Evolutionary conservation across 2,113 vertebrate genomes (phyloP).

Genomic region (Pomatorhinus ruficollis): DNA sequence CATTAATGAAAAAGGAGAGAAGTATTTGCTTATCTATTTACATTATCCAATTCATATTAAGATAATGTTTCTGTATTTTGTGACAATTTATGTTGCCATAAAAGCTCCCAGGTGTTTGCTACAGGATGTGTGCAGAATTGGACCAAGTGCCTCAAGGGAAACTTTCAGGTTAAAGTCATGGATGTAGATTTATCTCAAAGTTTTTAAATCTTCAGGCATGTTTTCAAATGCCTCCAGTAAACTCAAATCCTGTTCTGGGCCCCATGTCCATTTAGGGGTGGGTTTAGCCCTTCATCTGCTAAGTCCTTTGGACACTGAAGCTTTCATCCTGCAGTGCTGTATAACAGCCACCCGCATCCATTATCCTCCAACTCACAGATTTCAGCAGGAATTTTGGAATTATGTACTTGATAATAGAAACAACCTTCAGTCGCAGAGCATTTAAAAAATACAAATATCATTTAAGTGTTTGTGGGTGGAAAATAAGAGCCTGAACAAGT

Average conservation of each 20-base stretch:
- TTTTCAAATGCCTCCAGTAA: not conserved
- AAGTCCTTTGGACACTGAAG: not conserved
- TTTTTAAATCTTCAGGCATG: not conserved
- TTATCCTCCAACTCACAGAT: not conserved
- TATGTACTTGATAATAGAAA: not conserved
- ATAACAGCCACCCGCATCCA: not conserved
- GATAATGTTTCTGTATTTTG: not conserved
- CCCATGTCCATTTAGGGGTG: rapidly evolving
- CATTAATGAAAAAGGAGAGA: not conserved
- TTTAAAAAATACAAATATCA: not conserved
- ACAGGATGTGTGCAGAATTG: not conserved
- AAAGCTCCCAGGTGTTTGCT: not conserved
- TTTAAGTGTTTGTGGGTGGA: not conserved
- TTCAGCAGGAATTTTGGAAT: not conserved
- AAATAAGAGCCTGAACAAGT: not conserved
- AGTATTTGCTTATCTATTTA: not conserved
- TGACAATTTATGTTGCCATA: not conserved
- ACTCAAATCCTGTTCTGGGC: not conserved
- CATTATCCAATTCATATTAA: not conserved
- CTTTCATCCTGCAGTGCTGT: not conserved
- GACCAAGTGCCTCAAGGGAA: not conserved
- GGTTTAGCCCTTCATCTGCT: not conserved
- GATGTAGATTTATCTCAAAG: not conserved
- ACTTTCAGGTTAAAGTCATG: not conserved
- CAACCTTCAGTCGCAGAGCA: not conserved